These are phyloP conservation scores for Drosophila hydei DNA, from an alignment of 1,140 invertebrate genomes.

Conservation along the genomic window DNA sequence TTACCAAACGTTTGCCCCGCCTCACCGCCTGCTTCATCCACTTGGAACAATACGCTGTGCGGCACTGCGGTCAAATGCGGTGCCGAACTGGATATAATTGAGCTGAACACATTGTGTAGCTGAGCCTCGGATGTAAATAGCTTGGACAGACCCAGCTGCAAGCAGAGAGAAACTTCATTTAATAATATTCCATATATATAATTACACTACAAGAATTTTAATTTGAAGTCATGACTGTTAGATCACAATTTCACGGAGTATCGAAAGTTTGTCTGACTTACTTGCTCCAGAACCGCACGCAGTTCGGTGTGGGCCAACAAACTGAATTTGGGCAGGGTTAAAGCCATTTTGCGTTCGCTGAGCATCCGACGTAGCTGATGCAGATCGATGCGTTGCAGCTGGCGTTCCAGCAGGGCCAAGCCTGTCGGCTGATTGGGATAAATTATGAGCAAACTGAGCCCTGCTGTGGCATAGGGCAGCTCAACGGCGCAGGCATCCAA, in stretches of 20 bases:
- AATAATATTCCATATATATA: too few relatives aligned
- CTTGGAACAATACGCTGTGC: slow-evolving; percentile 49
- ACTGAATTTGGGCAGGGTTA: slow-evolving; percentile 60
- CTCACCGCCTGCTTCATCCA: slow-evolving; percentile 51
- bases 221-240: too few relatives aligned
- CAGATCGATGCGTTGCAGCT: slow-evolving; percentile 42
- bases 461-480: slow-evolving; percentile 51
- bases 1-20: slow-evolving; percentile 55
- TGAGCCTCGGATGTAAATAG: slow-evolving; percentile 55
- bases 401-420: slow-evolving; percentile 41
- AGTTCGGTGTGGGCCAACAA: slow-evolving; percentile 44
- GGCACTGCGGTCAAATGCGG: slow-evolving; percentile 60
- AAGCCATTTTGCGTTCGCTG: slow-evolving; percentile 50
- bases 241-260: too few relatives aligned
- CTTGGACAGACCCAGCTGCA: slow-evolving; percentile 55
- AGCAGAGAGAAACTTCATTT: background rate
- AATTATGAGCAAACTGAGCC: slow-evolving; percentile 47
- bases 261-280: too few relatives aligned
- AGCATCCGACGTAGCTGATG: slow-evolving; percentile 40
- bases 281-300: slow-evolving; percentile 39
- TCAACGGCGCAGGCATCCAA: slow-evolving; percentile 58
- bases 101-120: slow-evolving; percentile 53
- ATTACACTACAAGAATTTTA: too few relatives aligned
- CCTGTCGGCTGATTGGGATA: slow-evolving; percentile 47
- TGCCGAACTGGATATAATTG: slow-evolving; percentile 58